Conservation (phyloP, 2,888 invertebrate species). For the Synanthedon tipuliformis region DNA sequence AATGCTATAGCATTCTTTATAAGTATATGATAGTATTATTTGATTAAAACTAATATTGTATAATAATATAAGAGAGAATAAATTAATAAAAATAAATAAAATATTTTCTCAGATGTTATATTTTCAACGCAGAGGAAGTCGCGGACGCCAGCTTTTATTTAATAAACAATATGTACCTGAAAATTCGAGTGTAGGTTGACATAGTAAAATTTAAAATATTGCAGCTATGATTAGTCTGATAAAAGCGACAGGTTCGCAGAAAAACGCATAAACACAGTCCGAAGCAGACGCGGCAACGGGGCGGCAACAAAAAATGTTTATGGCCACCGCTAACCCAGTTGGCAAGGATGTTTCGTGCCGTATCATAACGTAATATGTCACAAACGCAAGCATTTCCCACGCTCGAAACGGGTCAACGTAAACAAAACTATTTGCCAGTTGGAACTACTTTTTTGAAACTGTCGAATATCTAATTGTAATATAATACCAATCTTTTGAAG, state of each 20-base stretch:
- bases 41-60: no score
- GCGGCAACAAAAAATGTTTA: slow-evolving; percentile 1
- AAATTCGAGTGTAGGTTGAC: no score
- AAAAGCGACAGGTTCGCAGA: slow-evolving; percentile 1
- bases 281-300: slow-evolving; percentile 2
- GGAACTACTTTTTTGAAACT: neutral
- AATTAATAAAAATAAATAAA: no score
- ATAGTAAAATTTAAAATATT: no score
- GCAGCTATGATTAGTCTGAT: neutral
- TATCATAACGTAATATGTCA: slow-evolving; percentile 11
- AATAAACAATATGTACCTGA: no score
- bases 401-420: slow-evolving; percentile 2
- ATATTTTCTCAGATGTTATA: no score
- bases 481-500: neutral
- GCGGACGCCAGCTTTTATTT: no score
- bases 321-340: slow-evolving; percentile 31
- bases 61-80: no score
- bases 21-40: no score
- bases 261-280: slow-evolving; percentile 1
- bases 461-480: slow-evolving; percentile 1
- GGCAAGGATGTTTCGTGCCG: slow-evolving; percentile 18
- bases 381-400: slow-evolving; percentile 7
- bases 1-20: no score
- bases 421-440: slow-evolving; percentile 1
- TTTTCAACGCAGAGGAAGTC: no score